Percentiles rank a stretch among this genome's conserved stretches.
These are phyloP conservation scores for Drosophila buzzatii DNA, from an alignment of 2,888 invertebrate genomes.

Conservation along the genomic window DNA sequence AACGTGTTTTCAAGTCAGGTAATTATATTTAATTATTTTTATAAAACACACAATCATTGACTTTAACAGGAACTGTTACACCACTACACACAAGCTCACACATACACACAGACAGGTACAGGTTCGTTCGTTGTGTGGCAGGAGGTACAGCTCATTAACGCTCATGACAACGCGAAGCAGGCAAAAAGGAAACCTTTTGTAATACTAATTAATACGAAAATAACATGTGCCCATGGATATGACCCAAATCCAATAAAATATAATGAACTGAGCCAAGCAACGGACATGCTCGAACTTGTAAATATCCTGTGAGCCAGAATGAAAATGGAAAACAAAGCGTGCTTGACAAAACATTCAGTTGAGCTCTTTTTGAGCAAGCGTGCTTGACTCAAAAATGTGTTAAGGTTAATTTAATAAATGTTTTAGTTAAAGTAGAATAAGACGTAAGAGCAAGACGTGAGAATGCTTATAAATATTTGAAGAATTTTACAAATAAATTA, in stretches of 20 bases:
- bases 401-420: too few species aligned
- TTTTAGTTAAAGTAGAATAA: too few species aligned
- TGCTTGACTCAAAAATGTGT: too few species aligned
- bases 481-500: too few species aligned
- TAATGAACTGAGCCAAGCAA: neutral
- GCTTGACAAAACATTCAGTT: too few species aligned
- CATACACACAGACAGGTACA: neutral
- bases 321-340: neutral
- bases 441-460: too few species aligned
- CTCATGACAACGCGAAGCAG: constrained; percentile 55
- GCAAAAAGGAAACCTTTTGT: constrained; percentile 63
- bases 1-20: constrained; percentile 56
- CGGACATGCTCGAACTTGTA: neutral
- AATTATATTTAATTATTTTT: constrained; percentile 70
- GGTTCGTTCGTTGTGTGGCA: constrained; percentile 3
- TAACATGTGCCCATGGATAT: constrained; percentile 48
- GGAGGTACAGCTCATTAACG: constrained; percentile 62
- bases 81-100: too few species aligned
- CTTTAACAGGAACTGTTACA: constrained; percentile 30
- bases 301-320: constrained; percentile 4
- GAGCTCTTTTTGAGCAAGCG: too few species aligned
- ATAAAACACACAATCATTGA: constrained; percentile 47
- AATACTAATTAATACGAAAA: constrained; percentile 76
- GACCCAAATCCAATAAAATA: constrained; percentile 61
- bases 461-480: too few species aligned